phyloP scores from a whole-genome alignment of 1,140 invertebrate genomes.

The Drosophila lacteicornis region DNA sequence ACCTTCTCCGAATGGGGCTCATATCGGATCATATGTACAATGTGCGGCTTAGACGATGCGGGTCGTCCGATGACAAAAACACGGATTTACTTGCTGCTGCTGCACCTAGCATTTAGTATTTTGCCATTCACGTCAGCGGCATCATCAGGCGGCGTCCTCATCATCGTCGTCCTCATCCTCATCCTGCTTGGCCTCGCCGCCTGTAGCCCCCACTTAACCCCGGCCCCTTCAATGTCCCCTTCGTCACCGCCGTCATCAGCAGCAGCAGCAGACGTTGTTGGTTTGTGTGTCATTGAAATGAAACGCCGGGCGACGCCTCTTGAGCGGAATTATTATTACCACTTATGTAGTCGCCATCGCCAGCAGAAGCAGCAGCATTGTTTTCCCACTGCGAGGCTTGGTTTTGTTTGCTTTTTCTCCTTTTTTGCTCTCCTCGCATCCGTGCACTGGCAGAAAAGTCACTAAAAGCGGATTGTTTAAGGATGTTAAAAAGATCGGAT shows the following conservation, averaged over 20 bases:
- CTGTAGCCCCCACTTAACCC: not conserved
- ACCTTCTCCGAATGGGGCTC: slow-evolving; percentile 13
- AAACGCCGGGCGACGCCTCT: slow-evolving; percentile 80
- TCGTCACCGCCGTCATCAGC: slow-evolving; percentile 38
- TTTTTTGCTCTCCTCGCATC: slow-evolving; percentile 15
- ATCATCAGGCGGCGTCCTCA: slow-evolving; percentile 30
- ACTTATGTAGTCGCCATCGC: slow-evolving; percentile 71
- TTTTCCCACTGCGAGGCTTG: slow-evolving; percentile 68
- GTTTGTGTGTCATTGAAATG: slow-evolving; percentile 84
- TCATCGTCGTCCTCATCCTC: slow-evolving; percentile 20
- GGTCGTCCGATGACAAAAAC: slow-evolving; percentile 56
- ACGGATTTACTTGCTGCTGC: slow-evolving; percentile 44
- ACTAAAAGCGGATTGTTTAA: no score
- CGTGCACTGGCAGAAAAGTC: slow-evolving; percentile 15
- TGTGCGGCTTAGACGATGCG: slow-evolving; percentile 40
- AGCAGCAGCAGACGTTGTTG: slow-evolving; percentile 57
- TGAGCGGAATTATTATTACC: slow-evolving; percentile 84
- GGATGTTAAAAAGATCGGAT: no score
- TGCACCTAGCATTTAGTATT: slow-evolving; percentile 50
- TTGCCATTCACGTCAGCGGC: slow-evolving; percentile 50
- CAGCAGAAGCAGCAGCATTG: slow-evolving; percentile 62
- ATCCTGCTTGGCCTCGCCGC: not conserved
- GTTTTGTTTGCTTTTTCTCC: slow-evolving; percentile 64
- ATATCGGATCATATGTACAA: slow-evolving; percentile 40
- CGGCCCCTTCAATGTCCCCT: slow-evolving; percentile 5